Conservation (phyloP, 2,113 vertebrate genomes). For the Pheucticus melanocephalus region DNA sequence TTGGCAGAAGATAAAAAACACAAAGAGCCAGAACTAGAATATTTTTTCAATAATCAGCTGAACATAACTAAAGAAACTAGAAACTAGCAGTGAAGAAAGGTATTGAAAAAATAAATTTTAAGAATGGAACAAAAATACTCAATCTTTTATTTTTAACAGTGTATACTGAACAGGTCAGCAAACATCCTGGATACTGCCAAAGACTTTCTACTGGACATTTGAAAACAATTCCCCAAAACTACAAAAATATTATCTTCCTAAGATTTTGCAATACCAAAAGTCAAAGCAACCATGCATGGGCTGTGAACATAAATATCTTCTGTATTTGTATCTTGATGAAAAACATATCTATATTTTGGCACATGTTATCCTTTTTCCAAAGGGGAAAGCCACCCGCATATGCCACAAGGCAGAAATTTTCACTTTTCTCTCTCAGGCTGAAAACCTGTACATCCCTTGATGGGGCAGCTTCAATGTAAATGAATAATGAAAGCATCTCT, state of each 20-base stretch:
- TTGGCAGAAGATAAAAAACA: conserved; percentile 1
- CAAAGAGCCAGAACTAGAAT: background rate
- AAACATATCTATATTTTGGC: background rate
- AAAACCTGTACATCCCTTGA: rapidly evolving
- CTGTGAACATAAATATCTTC: background rate
- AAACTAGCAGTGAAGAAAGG: background rate
- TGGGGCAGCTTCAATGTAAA: background rate
- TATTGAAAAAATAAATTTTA: background rate
- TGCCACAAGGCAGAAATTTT: background rate
- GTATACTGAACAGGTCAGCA: background rate
- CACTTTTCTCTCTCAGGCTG: background rate
- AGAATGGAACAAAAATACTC: background rate
- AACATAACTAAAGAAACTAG: background rate
- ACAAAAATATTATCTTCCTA: background rate
- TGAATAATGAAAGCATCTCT: too few species aligned
- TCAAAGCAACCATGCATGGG: background rate
- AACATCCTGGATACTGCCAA: background rate
- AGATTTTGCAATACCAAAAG: background rate
- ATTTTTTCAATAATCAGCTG: background rate
- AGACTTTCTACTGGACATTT: background rate
- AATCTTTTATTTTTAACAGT: background rate
- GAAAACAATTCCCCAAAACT: background rate
- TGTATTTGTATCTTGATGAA: background rate
- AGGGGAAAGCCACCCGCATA: background rate
- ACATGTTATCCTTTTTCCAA: background rate